phyloP scores from a whole-genome alignment of 2,888 invertebrate species.

The Epinotia demarniana region DNA sequence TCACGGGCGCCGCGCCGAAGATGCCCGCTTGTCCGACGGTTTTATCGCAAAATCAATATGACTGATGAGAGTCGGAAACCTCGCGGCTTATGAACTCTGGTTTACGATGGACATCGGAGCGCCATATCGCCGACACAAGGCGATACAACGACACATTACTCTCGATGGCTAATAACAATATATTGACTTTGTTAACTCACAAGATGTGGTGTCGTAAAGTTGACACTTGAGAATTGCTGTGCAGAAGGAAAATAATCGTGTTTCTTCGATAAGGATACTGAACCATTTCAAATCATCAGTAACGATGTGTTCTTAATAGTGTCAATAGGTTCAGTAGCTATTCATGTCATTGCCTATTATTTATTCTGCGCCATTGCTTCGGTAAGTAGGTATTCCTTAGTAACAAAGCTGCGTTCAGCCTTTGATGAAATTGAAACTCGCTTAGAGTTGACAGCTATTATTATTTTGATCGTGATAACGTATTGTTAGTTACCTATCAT shows the following conservation, averaged over 20 bases:
- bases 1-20: conserved; percentile 70
- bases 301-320: not conserved
- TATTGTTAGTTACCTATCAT: conserved; percentile 78
- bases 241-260: not conserved
- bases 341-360: not conserved
- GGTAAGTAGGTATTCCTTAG: not conserved
- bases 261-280: not conserved
- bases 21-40: conserved; percentile 70
- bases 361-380: not conserved
- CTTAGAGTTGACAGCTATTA: conserved; percentile 43
- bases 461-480: conserved; percentile 76
- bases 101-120: conserved; percentile 71
- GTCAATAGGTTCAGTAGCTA: not conserved
- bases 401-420: conserved; percentile 6
- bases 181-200: conserved; percentile 42
- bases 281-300: not conserved
- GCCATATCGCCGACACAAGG: conserved; percentile 56
- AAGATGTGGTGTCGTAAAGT: conserved; percentile 27
- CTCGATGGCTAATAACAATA: conserved; percentile 40
- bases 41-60: conserved; percentile 81
- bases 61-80: conserved; percentile 73
- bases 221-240: conserved; percentile 13
- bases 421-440: conserved; percentile 32
- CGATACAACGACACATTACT: conserved; percentile 37
- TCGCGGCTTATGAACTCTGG: conserved; percentile 74